Evolutionary conservation across 2,888 invertebrate genomes (phyloP).

Genomic region (Drosophila neonasuta): DNA sequence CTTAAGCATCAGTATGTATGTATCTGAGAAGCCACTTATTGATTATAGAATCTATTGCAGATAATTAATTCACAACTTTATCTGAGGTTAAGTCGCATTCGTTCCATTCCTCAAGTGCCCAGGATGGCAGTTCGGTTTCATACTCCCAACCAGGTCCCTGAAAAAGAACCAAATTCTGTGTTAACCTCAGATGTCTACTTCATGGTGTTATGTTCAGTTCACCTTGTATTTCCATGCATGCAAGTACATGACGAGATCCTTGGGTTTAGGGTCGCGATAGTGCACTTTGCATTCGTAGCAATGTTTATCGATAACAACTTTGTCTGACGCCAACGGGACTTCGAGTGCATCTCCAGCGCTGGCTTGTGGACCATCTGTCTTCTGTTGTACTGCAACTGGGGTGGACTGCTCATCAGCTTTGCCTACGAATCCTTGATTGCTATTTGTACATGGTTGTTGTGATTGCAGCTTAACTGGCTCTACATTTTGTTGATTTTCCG

Average conservation of each 20-base stretch:
- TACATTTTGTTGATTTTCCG: conserved; percentile 84
- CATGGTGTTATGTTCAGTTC: conserved; percentile 38
- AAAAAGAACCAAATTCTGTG: conserved; percentile 56
- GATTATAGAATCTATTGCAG: neutral
- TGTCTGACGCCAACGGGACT: conserved; percentile 83
- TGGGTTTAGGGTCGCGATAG: conserved; percentile 94
- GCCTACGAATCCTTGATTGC: conserved; percentile 24
- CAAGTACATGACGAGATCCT: conserved; percentile 96
- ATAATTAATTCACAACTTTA: conserved; percentile 45
- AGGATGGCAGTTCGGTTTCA: conserved; percentile 94
- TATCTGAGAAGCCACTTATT: conserved; percentile 17
- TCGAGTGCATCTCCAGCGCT: conserved; percentile 20
- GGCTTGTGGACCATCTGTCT: conserved; percentile 1
- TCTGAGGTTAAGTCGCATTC: conserved; percentile 43
- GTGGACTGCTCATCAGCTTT: conserved; percentile 38
- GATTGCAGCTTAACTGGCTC: conserved; percentile 25
- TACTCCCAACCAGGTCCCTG: conserved; percentile 98
- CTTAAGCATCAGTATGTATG: conserved; percentile 21
- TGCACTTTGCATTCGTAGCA: conserved; percentile 97
- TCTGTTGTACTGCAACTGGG: conserved; percentile 17
- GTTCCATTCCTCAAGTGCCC: conserved; percentile 85
- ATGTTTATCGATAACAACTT: conserved; percentile 91
- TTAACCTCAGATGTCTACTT: neutral
- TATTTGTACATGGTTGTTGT: conserved; percentile 29
- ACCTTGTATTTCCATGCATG: conserved; percentile 97